Evolutionary conservation across 2,797 vertebrate genomes (phyloP), one percentile per base, ranked within the genome.

Genomic region (Falco columbarius): DNA sequence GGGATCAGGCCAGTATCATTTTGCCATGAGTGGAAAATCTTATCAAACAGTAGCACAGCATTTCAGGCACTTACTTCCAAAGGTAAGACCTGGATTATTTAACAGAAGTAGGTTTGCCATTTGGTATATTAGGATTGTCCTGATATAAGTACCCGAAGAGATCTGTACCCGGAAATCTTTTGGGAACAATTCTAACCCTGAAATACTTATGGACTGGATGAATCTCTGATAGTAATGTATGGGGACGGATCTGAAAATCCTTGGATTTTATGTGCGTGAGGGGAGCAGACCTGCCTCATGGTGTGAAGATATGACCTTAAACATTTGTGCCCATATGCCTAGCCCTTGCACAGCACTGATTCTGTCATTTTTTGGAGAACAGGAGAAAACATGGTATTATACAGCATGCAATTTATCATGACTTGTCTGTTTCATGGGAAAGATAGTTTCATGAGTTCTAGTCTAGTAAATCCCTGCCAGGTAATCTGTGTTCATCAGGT

Each of bases 21-120:
- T 98, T 97, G 98, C 97, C 46, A 95, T 98, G 95, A 98, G 52
- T 79, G 98, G 98, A 89, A 97, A 96, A 75, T 97, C 98, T 15
- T 98, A 98, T 40, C 96, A 98, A 75, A 94, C 96, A 62, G 49
- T 98, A 93, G 61, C 71, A n/a, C 97, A 98, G 27, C 95, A 98
- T 96, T 98, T 98, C 91, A 96, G 85, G 36, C 94, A 96, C 67
- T 95, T 98, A 26, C 85, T 98, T 71, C 98, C 98, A 63, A 98
- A 98, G 98, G 98, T 98, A 97, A 96, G 87, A 91, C 40, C 26
- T 77, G 38, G 27, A 44, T 77, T 71, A 32, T 83, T 56, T 42
- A 51, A 52, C 32, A 76, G 59, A 32, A 52, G 14, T 42, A 46
- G 19, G 6, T 8, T 81, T 74, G 29, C 36, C 18, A 6, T 74